These are phyloP conservation scores for Cephus rjabovi DNA, from an alignment of 2,888 invertebrate species.

Conservation along the genomic window DNA sequence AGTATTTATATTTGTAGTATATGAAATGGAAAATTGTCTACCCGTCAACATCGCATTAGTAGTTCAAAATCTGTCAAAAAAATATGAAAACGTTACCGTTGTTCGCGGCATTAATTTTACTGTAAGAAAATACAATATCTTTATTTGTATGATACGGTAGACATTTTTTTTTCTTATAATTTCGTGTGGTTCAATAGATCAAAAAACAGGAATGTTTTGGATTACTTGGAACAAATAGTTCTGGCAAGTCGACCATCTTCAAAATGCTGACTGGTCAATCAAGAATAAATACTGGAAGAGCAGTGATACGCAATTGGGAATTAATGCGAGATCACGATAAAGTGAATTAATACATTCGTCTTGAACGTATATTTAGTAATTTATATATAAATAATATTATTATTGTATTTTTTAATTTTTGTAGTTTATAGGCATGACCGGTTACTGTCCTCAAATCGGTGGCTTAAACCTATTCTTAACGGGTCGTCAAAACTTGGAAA, in stretches of 20 bases:
- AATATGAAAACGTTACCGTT: conserved; percentile 1
- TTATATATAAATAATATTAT: neutral
- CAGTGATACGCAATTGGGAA: conserved; percentile 23
- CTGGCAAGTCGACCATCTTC: conserved; percentile 37
- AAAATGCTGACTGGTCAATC: conserved; percentile 27
- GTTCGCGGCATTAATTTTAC: conserved; percentile 22
- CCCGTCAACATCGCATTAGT: conserved; percentile 21
- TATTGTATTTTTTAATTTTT: conserved; percentile 2
- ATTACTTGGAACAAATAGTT: conserved; percentile 34
- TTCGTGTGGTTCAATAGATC: conserved; percentile 15
- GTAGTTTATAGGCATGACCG: conserved; percentile 33
- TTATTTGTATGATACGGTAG: no score
- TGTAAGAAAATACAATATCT: conserved; percentile 6
- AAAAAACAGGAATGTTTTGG: conserved; percentile 33
- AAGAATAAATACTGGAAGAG: conserved; percentile 26
- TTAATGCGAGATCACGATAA: conserved; percentile 20
- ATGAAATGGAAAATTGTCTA: conserved; percentile 13
- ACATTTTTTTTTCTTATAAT: no score
- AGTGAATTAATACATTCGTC: conserved; percentile 2
- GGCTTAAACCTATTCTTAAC: conserved; percentile 36
- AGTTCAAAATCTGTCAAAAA: conserved; percentile 29
- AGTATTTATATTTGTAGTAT: conserved; percentile 13
- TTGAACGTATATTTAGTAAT: neutral
- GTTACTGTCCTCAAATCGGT: conserved; percentile 37
- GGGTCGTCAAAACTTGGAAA: conserved; percentile 31